phyloP scores from a whole-genome alignment of 2,888 invertebrate species.

The Amphiduros pacificus region DNA sequence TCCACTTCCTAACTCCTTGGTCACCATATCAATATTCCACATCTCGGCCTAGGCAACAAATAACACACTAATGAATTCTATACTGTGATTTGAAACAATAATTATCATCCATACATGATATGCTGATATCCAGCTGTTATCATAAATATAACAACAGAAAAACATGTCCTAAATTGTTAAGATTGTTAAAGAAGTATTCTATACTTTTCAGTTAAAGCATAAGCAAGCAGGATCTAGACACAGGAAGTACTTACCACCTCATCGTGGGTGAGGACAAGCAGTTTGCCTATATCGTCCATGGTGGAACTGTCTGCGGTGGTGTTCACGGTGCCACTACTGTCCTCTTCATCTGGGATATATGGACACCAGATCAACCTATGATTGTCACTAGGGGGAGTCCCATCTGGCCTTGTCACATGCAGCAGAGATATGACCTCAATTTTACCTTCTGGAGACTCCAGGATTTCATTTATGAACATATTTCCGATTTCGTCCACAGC shows the following conservation, averaged over 20 bases:
- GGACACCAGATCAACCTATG: slow-evolving; percentile 92
- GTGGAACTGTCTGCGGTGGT: slow-evolving; percentile 64
- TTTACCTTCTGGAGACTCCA: slow-evolving; percentile 43
- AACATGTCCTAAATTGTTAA: no score
- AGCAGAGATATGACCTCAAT: slow-evolving; percentile 43
- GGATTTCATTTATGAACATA: slow-evolving; percentile 69
- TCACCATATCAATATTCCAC: slow-evolving; percentile 75
- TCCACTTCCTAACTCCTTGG: slow-evolving; percentile 67
- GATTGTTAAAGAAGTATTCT: no score
- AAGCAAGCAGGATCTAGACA: no score
- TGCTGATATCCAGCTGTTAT: no score
- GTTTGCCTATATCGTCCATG: slow-evolving; percentile 64
- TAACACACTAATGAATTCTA: neutral
- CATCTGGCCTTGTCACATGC: slow-evolving; percentile 37
- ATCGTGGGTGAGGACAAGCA: slow-evolving; percentile 81
- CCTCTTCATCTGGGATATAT: slow-evolving; percentile 70
- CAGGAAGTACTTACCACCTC: slow-evolving; percentile 55
- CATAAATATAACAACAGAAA: no score
- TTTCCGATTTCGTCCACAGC: slow-evolving; percentile 85
- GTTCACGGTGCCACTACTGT: slow-evolving; percentile 57
- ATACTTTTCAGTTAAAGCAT: no score
- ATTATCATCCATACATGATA: no score
- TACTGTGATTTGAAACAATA: neutral
- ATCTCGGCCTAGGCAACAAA: slow-evolving; percentile 65
- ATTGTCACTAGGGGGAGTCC: slow-evolving; percentile 61